Base-by-base conservation (phyloP, 2,797 vertebrate genomes). In the Petrocephalus schoutedeni region DNA sequence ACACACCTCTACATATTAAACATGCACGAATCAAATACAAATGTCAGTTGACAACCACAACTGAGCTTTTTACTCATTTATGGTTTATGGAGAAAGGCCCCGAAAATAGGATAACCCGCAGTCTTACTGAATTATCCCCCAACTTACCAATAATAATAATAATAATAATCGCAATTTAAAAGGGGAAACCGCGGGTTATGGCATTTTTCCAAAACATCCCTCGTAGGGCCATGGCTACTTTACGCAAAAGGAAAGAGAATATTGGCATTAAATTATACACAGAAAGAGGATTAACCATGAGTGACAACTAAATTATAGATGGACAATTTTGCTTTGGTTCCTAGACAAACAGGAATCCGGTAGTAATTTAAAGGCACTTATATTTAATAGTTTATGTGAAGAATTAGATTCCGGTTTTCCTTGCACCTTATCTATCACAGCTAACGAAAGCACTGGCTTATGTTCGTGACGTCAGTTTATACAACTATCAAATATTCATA, bases 21-120 rank as follows among this genome's bases (percentile, higher is more conserved):
- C n/a, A 77, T 83, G 19, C 21, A 83, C 21, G 49, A 83, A 21
- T 54, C 49, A 54, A 49, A 83, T 51, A 49, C 4, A 21, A 54
- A 51, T 54, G 45, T 83, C 16, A 54, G 19, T 53, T 83, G 49
- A 83, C 21, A 83, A 89, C 92, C 89, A 54, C 80, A 83, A 49
- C 80, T 54, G 49, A 83, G 80, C 41, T 21, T 83, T 83, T 51
- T 83, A 83, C 21, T 23, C 49, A 83, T 83, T 83, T 83, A 10
- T 21, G 80, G 21, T 49, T 59, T 19, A 54, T 58, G 28, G 7
- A 32, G 12, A 57, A 56, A 56, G 32, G 28, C 36, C 12, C 51
- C 4, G 56, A 58, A 86, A 86, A n/a, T 49, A 36, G 54, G 2
- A 3, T 36, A 23, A 86, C 56, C 54, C 49, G 21, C 54, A 59